phyloP scores from a whole-genome alignment of 1,140 invertebrate genomes.

The Ctenoplectra terminalis region DNA sequence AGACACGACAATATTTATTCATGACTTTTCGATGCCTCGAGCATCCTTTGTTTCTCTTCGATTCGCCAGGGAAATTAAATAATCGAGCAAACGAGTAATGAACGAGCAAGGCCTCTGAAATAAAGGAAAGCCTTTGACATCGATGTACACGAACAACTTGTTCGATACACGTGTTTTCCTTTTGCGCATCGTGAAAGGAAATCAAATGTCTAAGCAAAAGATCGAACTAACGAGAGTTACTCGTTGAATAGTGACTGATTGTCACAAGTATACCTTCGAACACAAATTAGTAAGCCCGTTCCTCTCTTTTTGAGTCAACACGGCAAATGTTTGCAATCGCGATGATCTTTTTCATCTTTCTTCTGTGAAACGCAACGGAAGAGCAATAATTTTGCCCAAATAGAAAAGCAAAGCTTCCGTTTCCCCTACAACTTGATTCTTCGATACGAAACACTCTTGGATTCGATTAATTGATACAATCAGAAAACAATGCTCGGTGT shows the following conservation, averaged over 20 bases:
- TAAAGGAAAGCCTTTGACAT: constrained; percentile 2
- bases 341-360: not conserved
- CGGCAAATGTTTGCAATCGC: not conserved
- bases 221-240: constrained; percentile 36
- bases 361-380: not conserved
- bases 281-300: constrained; percentile 65
- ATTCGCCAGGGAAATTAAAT: constrained; percentile 29
- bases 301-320: not conserved
- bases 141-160: constrained; percentile 5
- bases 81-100: constrained; percentile 49
- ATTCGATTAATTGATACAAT: constrained; percentile 19
- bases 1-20: not conserved
- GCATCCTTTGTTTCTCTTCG: not conserved
- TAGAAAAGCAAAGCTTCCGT: not conserved
- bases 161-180: constrained; percentile 54
- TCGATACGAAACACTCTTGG: not conserved
- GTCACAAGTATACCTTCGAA: constrained; percentile 44
- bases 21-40: not conserved
- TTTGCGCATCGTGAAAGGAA: constrained; percentile 23
- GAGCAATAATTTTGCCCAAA: not conserved
- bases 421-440: not conserved
- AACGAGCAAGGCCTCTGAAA: not conserved
- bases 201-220: constrained; percentile 58
- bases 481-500: not conserved
- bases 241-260: constrained; percentile 74